Percentiles rank a stretch among this genome's conserved stretches.
phyloP scores from a whole-genome alignment of 2,888 invertebrate species.

The Mesorhabditis spiculigera region DNA sequence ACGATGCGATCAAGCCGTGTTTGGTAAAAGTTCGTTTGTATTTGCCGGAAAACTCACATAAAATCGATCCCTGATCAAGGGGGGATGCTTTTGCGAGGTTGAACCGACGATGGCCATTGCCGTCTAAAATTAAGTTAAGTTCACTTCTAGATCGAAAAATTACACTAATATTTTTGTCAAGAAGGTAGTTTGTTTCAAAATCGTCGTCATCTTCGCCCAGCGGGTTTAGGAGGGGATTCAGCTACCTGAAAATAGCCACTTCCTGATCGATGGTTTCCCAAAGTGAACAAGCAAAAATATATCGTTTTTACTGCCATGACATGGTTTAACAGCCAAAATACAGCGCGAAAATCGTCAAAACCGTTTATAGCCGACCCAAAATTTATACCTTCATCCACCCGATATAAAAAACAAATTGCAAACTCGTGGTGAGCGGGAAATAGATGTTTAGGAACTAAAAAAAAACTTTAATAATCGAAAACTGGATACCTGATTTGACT shows the following conservation, averaged over 20 bases:
- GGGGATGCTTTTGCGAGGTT: slow-evolving; percentile 3
- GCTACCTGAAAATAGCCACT: background rate
- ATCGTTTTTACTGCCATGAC: background rate
- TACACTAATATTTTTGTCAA: slow-evolving; percentile 1
- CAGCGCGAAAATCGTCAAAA: too few relatives aligned
- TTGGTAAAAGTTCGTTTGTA: background rate
- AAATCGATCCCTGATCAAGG: background rate
- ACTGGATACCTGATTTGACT: background rate
- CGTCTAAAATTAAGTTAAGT: background rate
- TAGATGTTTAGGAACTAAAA: background rate
- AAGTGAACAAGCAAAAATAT: background rate
- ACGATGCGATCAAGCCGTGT: background rate
- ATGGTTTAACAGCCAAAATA: too few relatives aligned
- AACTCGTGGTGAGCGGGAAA: background rate
- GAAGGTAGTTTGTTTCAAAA: background rate
- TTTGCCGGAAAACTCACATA: background rate
- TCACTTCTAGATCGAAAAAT: background rate
- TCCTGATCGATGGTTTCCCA: background rate
- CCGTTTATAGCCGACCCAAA: too few relatives aligned
- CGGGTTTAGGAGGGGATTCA: background rate
- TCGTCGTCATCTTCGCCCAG: slow-evolving; percentile 2
- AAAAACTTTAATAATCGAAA: too few relatives aligned
- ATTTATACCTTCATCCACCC: background rate
- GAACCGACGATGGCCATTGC: background rate
- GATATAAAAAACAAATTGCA: background rate